Evolutionary conservation across 2,113 vertebrate genomes (phyloP).

Genomic region (Cynocephalus volans): DNA sequence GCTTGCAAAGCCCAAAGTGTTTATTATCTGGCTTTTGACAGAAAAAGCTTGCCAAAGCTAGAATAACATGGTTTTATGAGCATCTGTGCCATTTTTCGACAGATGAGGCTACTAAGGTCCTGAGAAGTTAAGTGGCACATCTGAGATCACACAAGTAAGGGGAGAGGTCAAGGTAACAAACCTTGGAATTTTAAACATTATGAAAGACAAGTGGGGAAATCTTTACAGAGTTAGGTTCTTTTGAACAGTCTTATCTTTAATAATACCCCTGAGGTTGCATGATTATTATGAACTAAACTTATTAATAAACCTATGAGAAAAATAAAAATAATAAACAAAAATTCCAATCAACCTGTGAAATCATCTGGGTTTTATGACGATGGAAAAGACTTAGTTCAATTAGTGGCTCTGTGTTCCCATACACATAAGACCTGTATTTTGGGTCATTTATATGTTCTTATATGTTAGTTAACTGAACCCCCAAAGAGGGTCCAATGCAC

Average conservation of each 20-base stretch:
- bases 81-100: neutral
- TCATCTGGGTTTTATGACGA: neutral
- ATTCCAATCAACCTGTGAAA: neutral
- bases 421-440: neutral
- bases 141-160: neutral
- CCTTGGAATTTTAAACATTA: neutral
- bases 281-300: neutral
- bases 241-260: neutral
- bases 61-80: neutral
- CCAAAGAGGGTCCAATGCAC: neutral
- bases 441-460: neutral
- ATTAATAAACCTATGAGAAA: neutral
- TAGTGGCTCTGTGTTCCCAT: neutral
- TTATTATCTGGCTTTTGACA: conserved; percentile 17
- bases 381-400: neutral
- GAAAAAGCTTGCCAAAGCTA: neutral
- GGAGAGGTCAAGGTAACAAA: neutral
- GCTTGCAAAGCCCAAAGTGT: neutral
- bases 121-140: neutral
- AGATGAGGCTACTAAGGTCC: neutral
- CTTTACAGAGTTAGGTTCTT: neutral
- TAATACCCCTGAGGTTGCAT: neutral
- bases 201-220: neutral
- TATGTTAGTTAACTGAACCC: neutral
- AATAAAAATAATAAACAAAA: conserved; percentile 46